phyloP scores from a whole-genome alignment of 2,113 vertebrate genomes.

The Leucosticte australis region DNA sequence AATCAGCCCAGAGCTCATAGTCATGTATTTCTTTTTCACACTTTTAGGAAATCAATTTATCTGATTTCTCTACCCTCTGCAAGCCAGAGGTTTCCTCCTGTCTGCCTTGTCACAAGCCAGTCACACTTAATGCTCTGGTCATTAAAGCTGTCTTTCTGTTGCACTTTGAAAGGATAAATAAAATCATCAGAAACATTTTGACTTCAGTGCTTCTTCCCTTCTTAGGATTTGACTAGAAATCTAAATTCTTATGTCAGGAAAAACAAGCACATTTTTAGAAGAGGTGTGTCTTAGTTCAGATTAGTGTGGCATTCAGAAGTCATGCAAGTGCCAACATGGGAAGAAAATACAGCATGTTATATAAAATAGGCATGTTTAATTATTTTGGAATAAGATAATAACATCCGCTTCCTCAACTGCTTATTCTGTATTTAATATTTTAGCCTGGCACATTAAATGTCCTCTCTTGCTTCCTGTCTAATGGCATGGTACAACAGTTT shows the following conservation, averaged over 20 bases:
- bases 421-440: not conserved
- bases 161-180: not conserved
- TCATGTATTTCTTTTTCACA: accelerated
- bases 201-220: not conserved
- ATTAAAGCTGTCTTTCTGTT: not conserved
- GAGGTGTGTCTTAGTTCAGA: constrained; percentile 17
- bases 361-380: not conserved
- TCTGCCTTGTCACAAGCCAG: not conserved
- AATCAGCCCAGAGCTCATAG: not conserved
- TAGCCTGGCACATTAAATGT: not conserved
- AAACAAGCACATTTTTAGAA: constrained; percentile 23
- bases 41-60: not conserved
- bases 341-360: not conserved
- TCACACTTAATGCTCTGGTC: not conserved
- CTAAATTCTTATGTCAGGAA: not conserved
- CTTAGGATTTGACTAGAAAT: not conserved
- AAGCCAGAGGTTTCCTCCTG: not conserved
- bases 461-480: not conserved
- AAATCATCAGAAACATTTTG: not conserved
- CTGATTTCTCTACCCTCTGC: not conserved
- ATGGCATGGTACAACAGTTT: not conserved
- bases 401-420: not conserved
- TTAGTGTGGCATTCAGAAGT: constrained; percentile 12
- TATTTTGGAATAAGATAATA: not conserved
- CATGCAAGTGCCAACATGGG: not conserved